Evolutionary conservation across 2,797 vertebrate genomes (phyloP).

Genomic region (Leptodactylus fallax): DNA sequence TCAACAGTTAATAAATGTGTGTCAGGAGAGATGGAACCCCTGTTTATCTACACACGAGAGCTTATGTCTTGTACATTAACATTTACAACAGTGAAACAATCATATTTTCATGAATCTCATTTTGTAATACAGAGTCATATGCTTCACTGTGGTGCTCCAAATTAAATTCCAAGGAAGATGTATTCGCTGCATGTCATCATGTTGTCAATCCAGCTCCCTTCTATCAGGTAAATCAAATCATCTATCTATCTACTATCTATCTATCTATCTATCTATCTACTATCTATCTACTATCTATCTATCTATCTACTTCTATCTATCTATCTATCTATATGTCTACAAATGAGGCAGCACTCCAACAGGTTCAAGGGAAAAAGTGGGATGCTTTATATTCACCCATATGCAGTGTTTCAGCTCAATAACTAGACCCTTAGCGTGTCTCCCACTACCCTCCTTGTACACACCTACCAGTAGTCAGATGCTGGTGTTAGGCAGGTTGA

Average conservation of each 20-base stretch:
- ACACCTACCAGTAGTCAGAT: no score
- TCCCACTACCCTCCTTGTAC: no score
- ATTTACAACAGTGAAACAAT: background rate
- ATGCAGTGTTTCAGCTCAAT: no score
- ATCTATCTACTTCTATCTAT: background rate
- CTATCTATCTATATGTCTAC: background rate
- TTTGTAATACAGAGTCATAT: constrained; percentile 75
- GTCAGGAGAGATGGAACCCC: no score
- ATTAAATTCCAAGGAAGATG: constrained; percentile 72
- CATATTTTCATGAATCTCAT: background rate
- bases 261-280: background rate
- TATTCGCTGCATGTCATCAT: constrained; percentile 82
- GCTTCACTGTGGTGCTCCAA: constrained; percentile 80
- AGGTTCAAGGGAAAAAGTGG: no score
- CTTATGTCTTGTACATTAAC: background rate
- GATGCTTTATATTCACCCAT: no score
- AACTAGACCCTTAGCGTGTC: no score
- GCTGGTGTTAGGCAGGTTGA: no score
- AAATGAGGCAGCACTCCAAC: no score
- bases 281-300: background rate
- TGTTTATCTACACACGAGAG: no score
- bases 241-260: background rate
- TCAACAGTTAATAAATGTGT: no score
- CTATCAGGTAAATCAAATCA: constrained; percentile 31
- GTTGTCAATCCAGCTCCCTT: constrained; percentile 72